These are phyloP conservation scores for Anaspis maculata DNA, from an alignment of 2,888 invertebrate genomes.

Conservation along the genomic window DNA sequence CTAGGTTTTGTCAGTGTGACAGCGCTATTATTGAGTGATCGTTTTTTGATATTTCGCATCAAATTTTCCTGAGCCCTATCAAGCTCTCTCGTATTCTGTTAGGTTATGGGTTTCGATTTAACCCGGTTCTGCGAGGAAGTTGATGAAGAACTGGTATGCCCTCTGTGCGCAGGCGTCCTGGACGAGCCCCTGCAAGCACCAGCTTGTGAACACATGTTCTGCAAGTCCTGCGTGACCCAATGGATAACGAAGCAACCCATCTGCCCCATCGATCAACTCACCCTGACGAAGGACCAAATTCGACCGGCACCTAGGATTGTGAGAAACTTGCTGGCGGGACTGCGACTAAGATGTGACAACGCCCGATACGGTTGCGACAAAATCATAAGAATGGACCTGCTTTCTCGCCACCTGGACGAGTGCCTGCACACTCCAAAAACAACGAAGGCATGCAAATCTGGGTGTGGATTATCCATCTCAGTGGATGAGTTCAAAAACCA, in stretches of 20 bases:
- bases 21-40: no score
- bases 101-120: slow-evolving; percentile 88
- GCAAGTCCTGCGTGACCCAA: slow-evolving; percentile 86
- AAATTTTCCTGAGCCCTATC: no score
- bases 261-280: slow-evolving; percentile 89
- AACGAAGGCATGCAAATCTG: slow-evolving; percentile 86
- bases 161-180: slow-evolving; percentile 91
- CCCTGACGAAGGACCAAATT: slow-evolving; percentile 81
- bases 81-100: no score
- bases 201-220: slow-evolving; percentile 94
- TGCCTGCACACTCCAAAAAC: slow-evolving; percentile 93
- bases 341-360: slow-evolving; percentile 89
- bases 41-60: no score
- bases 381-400: slow-evolving; percentile 77
- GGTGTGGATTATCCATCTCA: slow-evolving; percentile 89
- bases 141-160: slow-evolving; percentile 93
- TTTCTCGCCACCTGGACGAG: slow-evolving; percentile 79
- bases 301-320: slow-evolving; percentile 89
- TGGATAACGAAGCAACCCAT: slow-evolving; percentile 92
- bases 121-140: slow-evolving; percentile 91
- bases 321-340: slow-evolving; percentile 79
- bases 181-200: slow-evolving; percentile 93
- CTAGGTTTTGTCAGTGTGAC: no score
- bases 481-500: slow-evolving; percentile 92
- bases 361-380: slow-evolving; percentile 76